Base-by-base conservation (phyloP, 1,140 invertebrate species). In the Drosophila lowei region DNA sequence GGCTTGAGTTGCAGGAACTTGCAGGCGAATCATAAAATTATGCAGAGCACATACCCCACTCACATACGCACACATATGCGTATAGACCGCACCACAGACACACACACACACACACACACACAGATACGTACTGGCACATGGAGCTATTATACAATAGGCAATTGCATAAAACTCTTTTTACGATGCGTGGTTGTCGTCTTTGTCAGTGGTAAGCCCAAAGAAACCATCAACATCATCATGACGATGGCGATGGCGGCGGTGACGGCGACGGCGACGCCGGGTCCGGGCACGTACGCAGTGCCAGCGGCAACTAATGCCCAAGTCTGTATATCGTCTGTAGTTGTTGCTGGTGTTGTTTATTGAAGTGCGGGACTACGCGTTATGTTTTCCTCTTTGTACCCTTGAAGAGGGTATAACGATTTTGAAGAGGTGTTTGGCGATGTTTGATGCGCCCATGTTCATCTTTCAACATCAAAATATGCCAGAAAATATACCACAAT, bases 101-200 rank as follows among this genome's bases (percentile, higher is more conserved):
- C 62, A 49, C 59, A 48, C 41, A 18, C 81, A 86, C 81, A 85
- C 81, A 47, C 65, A 41, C 62, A 49, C 59, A 48, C 41, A 59
- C 55, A 74, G 18, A 18, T 18, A 18, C 18, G 18, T 18, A 18
- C 42, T 30, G 46, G 38, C 46, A 72, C 46, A 38, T 38, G 34
- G 34, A 38, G 58, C 47, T 50, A 54, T 71, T 68, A 55, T 46
- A 68, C 77, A 56, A 70, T 64, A 59, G 58, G 79, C 83, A 86
- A 88, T 86, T 86, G 83, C 83, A 88, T 88, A 88, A 86, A 86
- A 88, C 78, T 73, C 76, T 84, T 81, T 81, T 74, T 83, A 44
- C 79, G 75, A 77, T 86, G 78, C 78, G 74, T 84, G 68, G 77
- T 52, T 68, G 77, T 63, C 76, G 64, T 73, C 68, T 65, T 73